Base-by-base conservation (phyloP, 2,888 invertebrate genomes). In the Amaurobius ferox region DNA sequence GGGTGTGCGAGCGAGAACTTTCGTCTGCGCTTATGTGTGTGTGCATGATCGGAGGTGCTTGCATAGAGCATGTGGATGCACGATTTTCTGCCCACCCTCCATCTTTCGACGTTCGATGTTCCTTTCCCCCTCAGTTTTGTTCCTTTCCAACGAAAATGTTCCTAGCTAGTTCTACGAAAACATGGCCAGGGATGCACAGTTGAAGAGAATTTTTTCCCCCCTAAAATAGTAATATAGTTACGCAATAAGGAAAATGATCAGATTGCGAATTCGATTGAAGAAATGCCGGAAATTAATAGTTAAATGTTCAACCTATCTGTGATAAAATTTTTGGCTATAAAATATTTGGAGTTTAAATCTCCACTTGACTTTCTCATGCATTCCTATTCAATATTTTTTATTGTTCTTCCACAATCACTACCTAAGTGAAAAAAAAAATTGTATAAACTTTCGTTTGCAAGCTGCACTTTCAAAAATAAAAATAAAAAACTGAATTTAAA, bases 51-150 rank as follows among this genome's bases (percentile, higher is more conserved):
- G 55, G 68, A 48, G 78, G 72, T 72, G 78, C 78, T 78, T 85
- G 78, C 78, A 85, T 85, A 77, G 83, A 67, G 48, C 66, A 83
- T 77, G 85, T 79, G 85, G 85, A 78, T 78, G 85, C 85, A 85
- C 67, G 85, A 77, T 66, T 83, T 77, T 72, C 73, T 73, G 68
- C 61, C 73, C 66, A 70, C 79, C 77, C 73, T 23, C 30, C 28
- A n/a, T 7, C 32, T 44, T 30, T 35, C 28, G 70, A 35, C 67
- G 28, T 35, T 72, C 39, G 61, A 19, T 29, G 39, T n/a, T n/a
- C 40, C 40, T 71, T 23, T 23, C 48, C 66, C 35, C 66, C 77
- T 71, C 68, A 61, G 6, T 39, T 62, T 30, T 71, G 32, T 48
- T 76, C 55, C 55, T 68, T 68, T 70, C 62, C 70, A 83, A 72